Base-by-base conservation (phyloP, 2,888 invertebrate species). In the Apocheima hispidaria region DNA sequence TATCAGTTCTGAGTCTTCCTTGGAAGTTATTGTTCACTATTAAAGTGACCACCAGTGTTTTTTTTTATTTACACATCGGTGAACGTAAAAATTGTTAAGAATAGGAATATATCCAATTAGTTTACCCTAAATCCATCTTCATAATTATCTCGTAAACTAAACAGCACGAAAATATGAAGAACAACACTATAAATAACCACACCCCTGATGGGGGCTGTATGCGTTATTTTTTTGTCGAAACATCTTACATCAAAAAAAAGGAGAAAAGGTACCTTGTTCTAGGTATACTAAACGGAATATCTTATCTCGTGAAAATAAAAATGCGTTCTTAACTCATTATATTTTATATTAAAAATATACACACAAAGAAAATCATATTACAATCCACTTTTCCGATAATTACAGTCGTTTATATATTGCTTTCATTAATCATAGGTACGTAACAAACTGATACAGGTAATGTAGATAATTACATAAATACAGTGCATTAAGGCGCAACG, bases 261-360 rank as follows among this genome's bases (percentile, higher is more conserved):
- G 30, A 10, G 7, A 30, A 2, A 10, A 10, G 1, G 1, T 44
- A 35, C 4, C 18, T 36, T 44, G 21, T 36, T 36, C 23, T 44
- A 40, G 10, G 16, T 18, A 44, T 28, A 30, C 26, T 40, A 23
- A 28, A 38, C 18, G 38, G 2, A 10, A 44, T 14, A 6, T 9
- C 4, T 16, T 40, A 6, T 9, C 4, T 16, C 33, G 10, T 36
- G 30, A 18, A 41, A 58, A 30, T 57, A 49, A 49, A 46, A 53
- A 53, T 2, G 7, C 30, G 0, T 23, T 33, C 10, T 5, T 55
- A n/a, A 66, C 52, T 60, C 66, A 71, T 73, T 73, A 73, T 66
- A 74, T 82, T 84, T 86, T 87, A 72, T 88, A 86, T 82, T 86
- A 84, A 88, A 89, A 88, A 88, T 86, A 88, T 84, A 85, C 82